phyloP scores from a whole-genome alignment of 2,797 vertebrate genomes.

The Rhincodon typus region DNA sequence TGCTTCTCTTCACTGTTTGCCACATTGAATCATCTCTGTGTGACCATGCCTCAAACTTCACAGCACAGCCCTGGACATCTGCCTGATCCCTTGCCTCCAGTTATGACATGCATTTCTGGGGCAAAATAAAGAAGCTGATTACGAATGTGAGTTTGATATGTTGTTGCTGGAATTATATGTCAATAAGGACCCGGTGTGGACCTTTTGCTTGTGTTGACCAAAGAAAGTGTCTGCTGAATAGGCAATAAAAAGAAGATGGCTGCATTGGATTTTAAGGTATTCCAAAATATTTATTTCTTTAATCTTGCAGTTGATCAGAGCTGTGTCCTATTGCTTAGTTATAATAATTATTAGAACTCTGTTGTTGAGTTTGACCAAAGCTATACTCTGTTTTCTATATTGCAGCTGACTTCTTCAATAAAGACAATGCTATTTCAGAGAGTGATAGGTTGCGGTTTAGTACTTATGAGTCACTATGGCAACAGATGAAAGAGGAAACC shows the following conservation, averaged over 20 bases:
- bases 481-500: conserved; percentile 69
- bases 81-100: too few relatives aligned
- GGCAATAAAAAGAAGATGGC: too few relatives aligned
- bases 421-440: conserved; percentile 52
- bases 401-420: conserved; percentile 64
- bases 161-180: too few relatives aligned
- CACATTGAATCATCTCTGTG: too few relatives aligned
- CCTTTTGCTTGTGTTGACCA: not conserved
- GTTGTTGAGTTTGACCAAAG: not conserved
- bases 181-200: not conserved
- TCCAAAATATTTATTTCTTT: not conserved
- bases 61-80: too few relatives aligned
- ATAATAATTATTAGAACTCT: not conserved
- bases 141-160: too few relatives aligned
- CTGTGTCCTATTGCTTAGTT: not conserved
- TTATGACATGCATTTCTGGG: too few relatives aligned
- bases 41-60: too few relatives aligned
- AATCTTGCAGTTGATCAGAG: not conserved
- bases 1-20: too few relatives aligned
- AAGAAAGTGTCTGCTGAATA: not conserved
- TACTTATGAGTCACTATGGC: conserved; percentile 74
- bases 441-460: conserved; percentile 61
- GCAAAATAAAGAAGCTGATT: too few relatives aligned
- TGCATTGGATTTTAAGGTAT: not conserved
- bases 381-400: not conserved